A percentile compares a stretch with the other conserved stretches of the same genome.
Evolutionary conservation across 2,113 vertebrate genomes (phyloP).

Genomic region (Castor canadensis): DNA sequence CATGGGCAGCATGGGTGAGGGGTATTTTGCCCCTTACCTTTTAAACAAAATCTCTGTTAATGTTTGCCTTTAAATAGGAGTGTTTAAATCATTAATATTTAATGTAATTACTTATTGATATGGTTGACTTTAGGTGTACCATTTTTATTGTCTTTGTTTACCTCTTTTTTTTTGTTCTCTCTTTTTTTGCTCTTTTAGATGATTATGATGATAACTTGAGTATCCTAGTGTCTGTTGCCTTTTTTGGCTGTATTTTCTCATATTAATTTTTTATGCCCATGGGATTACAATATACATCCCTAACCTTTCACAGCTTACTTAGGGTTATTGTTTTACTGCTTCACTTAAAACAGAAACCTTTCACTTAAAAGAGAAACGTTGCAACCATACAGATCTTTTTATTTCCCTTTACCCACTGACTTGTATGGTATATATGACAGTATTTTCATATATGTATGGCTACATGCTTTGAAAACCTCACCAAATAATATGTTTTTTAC

Average conservation of each 20-base stretch:
- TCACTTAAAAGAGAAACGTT: not conserved
- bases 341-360: not conserved
- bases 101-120: conserved; percentile 18
- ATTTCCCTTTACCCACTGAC: too few relatives aligned
- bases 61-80: conserved; percentile 32
- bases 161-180: not conserved
- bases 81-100: not conserved
- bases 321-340: not conserved
- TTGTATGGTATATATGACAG: not conserved
- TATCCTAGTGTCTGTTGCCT: too few relatives aligned
- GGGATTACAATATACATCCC: not conserved
- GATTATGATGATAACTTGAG: too few relatives aligned
- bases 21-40: not conserved
- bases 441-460: not conserved
- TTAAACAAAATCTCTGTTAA: not conserved
- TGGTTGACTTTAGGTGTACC: not conserved
- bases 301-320: not conserved
- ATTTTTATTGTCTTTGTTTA: not conserved
- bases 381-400: not conserved
- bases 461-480: conserved; percentile 18
- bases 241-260: not conserved
- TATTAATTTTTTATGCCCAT: not conserved
- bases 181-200: not conserved
- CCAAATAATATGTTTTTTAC: not conserved
- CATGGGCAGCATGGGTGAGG: not conserved